Evolutionary conservation across 2,888 invertebrate species (phyloP).

Genomic region (Agriotes lineatus): DNA sequence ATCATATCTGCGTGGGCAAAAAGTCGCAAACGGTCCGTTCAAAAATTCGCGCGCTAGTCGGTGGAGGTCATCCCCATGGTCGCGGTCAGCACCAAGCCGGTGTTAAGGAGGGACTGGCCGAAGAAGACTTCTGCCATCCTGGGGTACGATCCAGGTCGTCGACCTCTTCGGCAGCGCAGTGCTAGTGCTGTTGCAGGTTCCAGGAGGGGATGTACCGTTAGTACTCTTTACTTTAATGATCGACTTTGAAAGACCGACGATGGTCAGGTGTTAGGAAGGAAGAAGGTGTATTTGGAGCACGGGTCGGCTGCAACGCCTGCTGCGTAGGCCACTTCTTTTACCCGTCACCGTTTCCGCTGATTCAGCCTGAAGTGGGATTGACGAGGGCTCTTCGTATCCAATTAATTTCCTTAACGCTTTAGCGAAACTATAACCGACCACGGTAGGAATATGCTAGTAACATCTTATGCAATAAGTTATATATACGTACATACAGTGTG

Average conservation of each 20-base stretch:
- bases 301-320: background rate
- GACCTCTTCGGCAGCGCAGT: slow-evolving; percentile 58
- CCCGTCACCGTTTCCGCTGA: background rate
- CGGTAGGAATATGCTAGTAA: too few species aligned
- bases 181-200: slow-evolving; percentile 60
- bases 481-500: too few species aligned
- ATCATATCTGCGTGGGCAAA: background rate
- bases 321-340: slow-evolving; percentile 1
- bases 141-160: slow-evolving; percentile 60
- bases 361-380: too few species aligned
- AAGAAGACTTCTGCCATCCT: slow-evolving; percentile 62
- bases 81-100: slow-evolving; percentile 59
- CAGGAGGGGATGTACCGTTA: slow-evolving; percentile 64
- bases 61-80: slow-evolving; percentile 60
- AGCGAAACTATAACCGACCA: too few species aligned
- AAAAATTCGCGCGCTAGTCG: slow-evolving; percentile 57
- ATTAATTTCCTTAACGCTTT: too few species aligned
- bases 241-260: slow-evolving; percentile 56
- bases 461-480: too few species aligned
- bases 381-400: too few species aligned
- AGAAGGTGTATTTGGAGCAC: slow-evolving; percentile 19
- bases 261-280: slow-evolving; percentile 52
- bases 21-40: slow-evolving; percentile 29
- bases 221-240: slow-evolving; percentile 61
- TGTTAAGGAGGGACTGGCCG: slow-evolving; percentile 60